These are phyloP conservation scores for Schizotus pectinicornis DNA, from an alignment of 2,888 invertebrate genomes.

Conservation along the genomic window DNA sequence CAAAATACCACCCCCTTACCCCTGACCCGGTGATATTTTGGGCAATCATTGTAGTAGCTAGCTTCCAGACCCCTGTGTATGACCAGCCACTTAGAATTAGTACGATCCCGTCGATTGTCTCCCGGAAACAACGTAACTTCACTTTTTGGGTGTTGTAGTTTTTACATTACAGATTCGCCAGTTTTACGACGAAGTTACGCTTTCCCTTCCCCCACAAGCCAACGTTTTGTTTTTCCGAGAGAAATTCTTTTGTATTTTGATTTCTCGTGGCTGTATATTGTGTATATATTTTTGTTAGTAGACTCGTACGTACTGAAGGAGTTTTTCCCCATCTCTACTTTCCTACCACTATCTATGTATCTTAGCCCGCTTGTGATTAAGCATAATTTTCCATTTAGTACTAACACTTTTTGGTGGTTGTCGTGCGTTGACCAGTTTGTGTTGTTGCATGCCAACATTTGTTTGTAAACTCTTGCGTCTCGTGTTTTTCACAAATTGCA, in stretches of 20 bases:
- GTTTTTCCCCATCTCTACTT: no score
- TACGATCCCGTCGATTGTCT: slow-evolving; percentile 6
- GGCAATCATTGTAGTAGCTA: slow-evolving; percentile 16
- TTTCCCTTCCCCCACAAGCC: slow-evolving; percentile 29
- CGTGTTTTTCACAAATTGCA: slow-evolving; percentile 10
- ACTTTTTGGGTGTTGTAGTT: slow-evolving; percentile 13
- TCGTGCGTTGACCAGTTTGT: no score
- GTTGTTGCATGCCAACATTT: no score
- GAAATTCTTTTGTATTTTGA: slow-evolving; percentile 48
- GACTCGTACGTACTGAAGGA: slow-evolving; percentile 21
- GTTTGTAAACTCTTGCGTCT: slow-evolving; percentile 6
- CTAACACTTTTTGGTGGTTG: no score
- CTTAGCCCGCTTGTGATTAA: no score
- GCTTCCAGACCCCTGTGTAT: slow-evolving; percentile 22
- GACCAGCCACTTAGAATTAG: slow-evolving; percentile 20
- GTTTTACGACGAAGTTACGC: slow-evolving; percentile 31
- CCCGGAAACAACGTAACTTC: slow-evolving; percentile 23
- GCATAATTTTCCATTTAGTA: no score
- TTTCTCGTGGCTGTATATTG: slow-evolving; percentile 51
- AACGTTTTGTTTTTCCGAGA: slow-evolving; percentile 30
- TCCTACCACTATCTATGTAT: no score
- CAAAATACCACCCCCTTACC: slow-evolving; percentile 7
- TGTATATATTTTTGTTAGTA: slow-evolving; percentile 51
- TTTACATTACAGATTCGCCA: slow-evolving; percentile 24
- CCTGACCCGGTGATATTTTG: background rate